Evolutionary conservation across 2,888 invertebrate species (phyloP).

Genomic region (Leptopilina drosophilae): DNA sequence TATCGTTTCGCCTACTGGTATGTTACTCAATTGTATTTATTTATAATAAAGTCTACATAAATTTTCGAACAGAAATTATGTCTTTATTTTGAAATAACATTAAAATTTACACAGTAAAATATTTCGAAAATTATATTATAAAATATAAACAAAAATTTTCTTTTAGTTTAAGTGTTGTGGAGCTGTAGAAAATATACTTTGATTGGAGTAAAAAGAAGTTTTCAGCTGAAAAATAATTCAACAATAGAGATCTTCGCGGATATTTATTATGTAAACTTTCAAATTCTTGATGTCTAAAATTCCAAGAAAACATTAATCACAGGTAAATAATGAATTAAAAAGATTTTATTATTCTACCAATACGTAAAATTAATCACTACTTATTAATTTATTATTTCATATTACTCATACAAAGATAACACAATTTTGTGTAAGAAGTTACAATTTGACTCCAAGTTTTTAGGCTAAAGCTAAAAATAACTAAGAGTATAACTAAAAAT

Average conservation of each 20-base stretch:
- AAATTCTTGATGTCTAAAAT: conserved; percentile 5
- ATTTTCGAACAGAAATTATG: no score
- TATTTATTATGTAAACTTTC: neutral
- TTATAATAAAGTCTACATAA: no score
- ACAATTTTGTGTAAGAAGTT: no score
- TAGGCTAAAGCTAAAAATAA: no score
- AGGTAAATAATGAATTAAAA: no score
- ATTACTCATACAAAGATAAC: no score
- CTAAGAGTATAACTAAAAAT: no score
- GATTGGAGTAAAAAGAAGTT: conserved; percentile 4
- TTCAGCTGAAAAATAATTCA: neutral
- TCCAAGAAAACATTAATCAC: neutral
- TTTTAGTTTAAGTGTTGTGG: conserved; percentile 13
- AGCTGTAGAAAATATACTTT: neutral
- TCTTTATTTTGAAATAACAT: no score
- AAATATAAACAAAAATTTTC: neutral
- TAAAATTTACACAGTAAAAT: no score
- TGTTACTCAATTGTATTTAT: neutral
- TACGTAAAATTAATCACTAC: neutral
- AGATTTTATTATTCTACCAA: conserved; percentile 9
- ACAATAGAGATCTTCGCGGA: neutral
- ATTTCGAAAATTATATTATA: no score
- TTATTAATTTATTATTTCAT: no score
- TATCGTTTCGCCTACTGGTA: neutral
- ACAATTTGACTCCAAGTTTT: no score